Evolutionary conservation across 2,113 vertebrate genomes (phyloP), one percentile per base, ranked within the genome.

Genomic region (Dasyprocta punctata): DNA sequence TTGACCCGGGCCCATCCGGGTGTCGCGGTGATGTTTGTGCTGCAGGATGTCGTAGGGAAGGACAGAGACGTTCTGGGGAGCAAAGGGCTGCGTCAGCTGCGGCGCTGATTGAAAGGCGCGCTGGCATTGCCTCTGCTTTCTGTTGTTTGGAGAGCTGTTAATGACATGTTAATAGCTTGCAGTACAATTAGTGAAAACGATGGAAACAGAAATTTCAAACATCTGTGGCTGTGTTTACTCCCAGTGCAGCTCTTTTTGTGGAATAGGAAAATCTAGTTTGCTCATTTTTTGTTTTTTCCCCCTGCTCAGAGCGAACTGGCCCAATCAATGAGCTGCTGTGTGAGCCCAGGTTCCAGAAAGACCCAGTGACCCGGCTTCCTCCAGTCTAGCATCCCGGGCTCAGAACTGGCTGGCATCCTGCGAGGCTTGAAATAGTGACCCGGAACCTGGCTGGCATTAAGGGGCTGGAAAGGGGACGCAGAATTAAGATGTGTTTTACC

Each of bases 101-200:
- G 20, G 47, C 4, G 1, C 13, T 1, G 2, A 5, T 22, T 2
- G 1, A 2, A 1, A 56, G 54, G 30, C 38, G 1, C 1, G 4
- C 71, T 16, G 36, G 4, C 7, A 0, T 1, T 0, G 9, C 60
- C 28, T 0, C 6, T 0, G 0, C 44, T 75, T 20, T 30, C 38
- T n/a, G 24, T 44, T 41, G 92, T 82, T 69, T 52, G 22, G 58
- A 63, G 82, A 58, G 14, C 87, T 17, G 44, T 38, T 77, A 38
- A 24, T 24, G 81, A 38, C 2, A 1, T 1, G 0, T 47, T 56
- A 8, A 26, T 47, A 58, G 56, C 61, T 77, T 89, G 49, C 41
- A 28, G 83, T 20, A 41, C 86, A 75, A 0, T 61, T 86, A 44
- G 85, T 41, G 52, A 20, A 3, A 65, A 63, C 6, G 61, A 16